Base-by-base conservation (phyloP, 2,888 invertebrate species). In the Sphecodes monilicornis region DNA sequence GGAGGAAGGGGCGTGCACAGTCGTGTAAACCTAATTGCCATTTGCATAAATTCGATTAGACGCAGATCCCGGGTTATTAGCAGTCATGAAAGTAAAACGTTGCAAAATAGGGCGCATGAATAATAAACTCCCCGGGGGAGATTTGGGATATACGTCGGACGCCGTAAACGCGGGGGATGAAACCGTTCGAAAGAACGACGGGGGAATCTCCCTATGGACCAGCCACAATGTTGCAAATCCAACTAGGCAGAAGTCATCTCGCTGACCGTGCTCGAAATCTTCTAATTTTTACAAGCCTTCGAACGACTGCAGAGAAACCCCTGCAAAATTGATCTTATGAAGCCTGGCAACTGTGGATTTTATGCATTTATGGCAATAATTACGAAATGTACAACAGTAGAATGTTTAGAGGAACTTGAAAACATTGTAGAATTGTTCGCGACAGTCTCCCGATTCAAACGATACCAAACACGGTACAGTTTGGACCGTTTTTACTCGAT, bases 31-130 rank as follows among this genome's bases (percentile, higher is more conserved):
- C 88, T 90, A 92, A 92, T 92, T 90, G 90, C 86, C 86, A 91
- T 91, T 91, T 92, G 92, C 91, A 91, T 91, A 91, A 91, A 91
- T 92, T 90, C 91, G 90, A 91, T 91, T 91, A 91, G 87, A 90
- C 89, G 86, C 87, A 76, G 88, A 92, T 90, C 90, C 87, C 84
- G 79, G 86, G 87, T 90, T 92, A 91, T 91, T 91, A 91, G 88
- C 88, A 86, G 88, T 88, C 91, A 89, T 90, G 92, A 91, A 91
- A 91, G 91, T 91, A 91, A 91, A 91, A 91, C 90, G 90, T 89
- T 90, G 89, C 90, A 88, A 91, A 91, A 91, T 87, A 88, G 85
- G 81, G 86, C 89, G 85, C 90, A 91, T 91, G 91, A 91, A 91
- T 91, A 91, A 91, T 90, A 90, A 91, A 90, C 81, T 81, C 54